Base-by-base conservation (phyloP, 2,888 invertebrate genomes). In the Hirtodrosophila cameraria region DNA sequence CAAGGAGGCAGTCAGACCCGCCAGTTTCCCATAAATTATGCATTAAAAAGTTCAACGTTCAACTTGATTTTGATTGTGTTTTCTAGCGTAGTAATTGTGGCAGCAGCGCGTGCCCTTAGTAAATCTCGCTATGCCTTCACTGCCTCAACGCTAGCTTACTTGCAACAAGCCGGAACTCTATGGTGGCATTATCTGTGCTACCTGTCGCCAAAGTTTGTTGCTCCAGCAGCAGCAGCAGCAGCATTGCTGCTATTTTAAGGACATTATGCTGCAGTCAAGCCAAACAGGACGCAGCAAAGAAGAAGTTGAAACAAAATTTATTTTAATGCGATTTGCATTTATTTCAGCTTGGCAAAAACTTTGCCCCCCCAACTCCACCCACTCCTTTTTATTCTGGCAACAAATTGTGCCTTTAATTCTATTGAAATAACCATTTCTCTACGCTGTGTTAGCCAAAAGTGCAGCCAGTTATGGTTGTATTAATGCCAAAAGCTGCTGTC, bases 271-370 rank as follows among this genome's bases (percentile, higher is more conserved):
- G 75, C 69, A 78, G 69, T 18, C 43, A 49, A 55, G 38, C 20
- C 36, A 42, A 33, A 38, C 48, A 27, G 41, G 18, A 18, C 12
- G 28, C 20, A 31, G 35, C 46, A 25, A 45, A 27, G 50, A 31
- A 57, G 30, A 41, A 43, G 20, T 28, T 16, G 35, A 53, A 16
- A 68, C 64, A 59, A 66, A 81, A 87, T 82, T 68, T 85, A 82
- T 87, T 87, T 85, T 73, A 85, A 76, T 82, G 68, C 79, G 79
- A 87, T 82, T 82, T 82, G 79, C 87, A 82, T 82, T 82, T 78
- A 85, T 87, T 81, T 75, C n/a, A 61, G 76, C 66, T 60, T 69
- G 82, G 63, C 36, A 20, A 35, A 74, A 52, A 16, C 46, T 28
- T 31, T 20, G 8, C 18, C n/a, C 25, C 3, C 8, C 20, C 18